Base-by-base conservation (phyloP, 2,888 invertebrate species). In the Eristalis pertinax region DNA sequence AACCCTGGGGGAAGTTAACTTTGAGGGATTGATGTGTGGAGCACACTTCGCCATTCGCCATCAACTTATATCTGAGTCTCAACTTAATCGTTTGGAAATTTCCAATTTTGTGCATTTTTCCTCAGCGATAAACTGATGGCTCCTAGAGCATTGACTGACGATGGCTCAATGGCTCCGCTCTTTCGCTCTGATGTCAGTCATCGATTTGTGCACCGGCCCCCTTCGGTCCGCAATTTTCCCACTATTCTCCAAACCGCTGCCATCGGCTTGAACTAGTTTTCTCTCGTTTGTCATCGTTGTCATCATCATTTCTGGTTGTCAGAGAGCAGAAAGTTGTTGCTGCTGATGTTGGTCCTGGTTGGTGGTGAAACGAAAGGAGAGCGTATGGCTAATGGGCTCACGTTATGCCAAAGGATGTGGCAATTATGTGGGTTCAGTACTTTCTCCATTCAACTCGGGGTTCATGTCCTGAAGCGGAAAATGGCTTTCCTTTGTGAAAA, bases 61-160 rank as follows among this genome's bases (percentile, higher is more conserved):
- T 60, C 83, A 76, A 70, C 41, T 82, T 76, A 68, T 73, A 80
- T 80, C 75, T 29, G 68, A 84, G 84, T 76, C 84, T 79, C 75
- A 65, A 65, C 63, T 84, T 87, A 87, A 84, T 87, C 87, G 87
- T 35, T 84, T 84, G 87, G 87, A 87, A 87, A 87, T 79, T 80
- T 84, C 79, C 87, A 84, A 87, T 87, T 87, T 87, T 68, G 84
- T 76, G 84, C 72, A 87, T 73, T 84, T 58, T 75, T 68, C 26
- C 69, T 60, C 22, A 22, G 74, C 32, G 67, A 62, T 58, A 63
- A 69, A 74, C 56, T 75, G 70, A 63, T 64, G 62, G 38, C 13
- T 41, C 58, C n/a, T 7, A 22, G 76, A 64, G 26, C 77, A 77
- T 60, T 83, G 79, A 75, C 74, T 75, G 83, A 83, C 75, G 78